These are phyloP conservation scores for Bombylius major DNA, from an alignment of 2,888 invertebrate species.

Conservation along the genomic window DNA sequence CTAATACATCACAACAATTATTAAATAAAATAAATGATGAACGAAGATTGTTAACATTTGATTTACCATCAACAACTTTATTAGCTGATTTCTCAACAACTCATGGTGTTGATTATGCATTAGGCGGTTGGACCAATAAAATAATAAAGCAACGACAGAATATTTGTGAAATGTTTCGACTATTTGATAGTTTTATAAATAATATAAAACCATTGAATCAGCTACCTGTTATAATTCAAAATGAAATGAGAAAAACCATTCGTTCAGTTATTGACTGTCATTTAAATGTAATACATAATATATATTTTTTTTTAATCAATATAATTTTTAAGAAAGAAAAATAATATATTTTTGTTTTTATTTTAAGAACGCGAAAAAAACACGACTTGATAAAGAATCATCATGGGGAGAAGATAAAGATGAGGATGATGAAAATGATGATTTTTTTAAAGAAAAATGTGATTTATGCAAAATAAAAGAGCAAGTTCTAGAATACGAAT, in stretches of 20 bases:
- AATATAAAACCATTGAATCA: conserved; percentile 21
- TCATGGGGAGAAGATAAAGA: too few relatives aligned
- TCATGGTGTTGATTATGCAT: conserved; percentile 15
- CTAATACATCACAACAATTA: conserved; percentile 2
- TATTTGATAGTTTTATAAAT: conserved; percentile 20
- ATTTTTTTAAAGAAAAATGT: conserved; percentile 19
- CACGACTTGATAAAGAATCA: too few relatives aligned
- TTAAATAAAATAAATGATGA: conserved; percentile 26
- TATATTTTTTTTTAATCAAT: not conserved
- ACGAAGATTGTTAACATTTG: not conserved
- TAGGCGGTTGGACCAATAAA: conserved; percentile 25
- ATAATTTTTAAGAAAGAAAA: not conserved
- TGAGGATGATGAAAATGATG: too few relatives aligned
- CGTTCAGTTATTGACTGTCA: conserved; percentile 30
- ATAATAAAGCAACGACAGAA: conserved; percentile 14
- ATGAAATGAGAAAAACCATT: conserved; percentile 22
- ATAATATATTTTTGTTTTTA: not conserved
- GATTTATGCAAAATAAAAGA: conserved; percentile 38
- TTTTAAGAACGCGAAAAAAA: too few relatives aligned
- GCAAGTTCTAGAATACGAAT: conserved; percentile 39
- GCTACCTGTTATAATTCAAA: conserved; percentile 14
- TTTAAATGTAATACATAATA: conserved; percentile 17
- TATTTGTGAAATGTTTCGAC: conserved; percentile 19
- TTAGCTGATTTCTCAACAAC: not conserved
- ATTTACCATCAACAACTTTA: too few relatives aligned